Conservation (phyloP, 1,140 invertebrate species). For the Grapholita molesta region DNA sequence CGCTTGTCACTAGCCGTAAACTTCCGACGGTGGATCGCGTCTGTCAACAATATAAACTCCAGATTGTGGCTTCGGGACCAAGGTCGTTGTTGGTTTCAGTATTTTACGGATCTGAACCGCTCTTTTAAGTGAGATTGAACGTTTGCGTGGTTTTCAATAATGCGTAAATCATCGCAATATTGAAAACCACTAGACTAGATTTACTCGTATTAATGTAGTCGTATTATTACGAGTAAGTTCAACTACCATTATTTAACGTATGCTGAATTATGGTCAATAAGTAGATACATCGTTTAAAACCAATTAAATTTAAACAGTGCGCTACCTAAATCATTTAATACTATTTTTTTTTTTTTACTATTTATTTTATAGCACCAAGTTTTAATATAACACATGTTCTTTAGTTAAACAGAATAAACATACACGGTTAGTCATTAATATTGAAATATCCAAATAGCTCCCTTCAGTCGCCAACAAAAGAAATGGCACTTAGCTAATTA, state of each 20-base stretch:
- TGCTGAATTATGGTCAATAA: no score
- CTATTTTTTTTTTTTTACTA: no score
- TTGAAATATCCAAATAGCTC: not conserved
- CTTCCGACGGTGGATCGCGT: constrained; percentile 34
- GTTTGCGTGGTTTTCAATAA: not conserved
- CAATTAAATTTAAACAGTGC: no score
- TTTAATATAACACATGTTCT: not conserved
- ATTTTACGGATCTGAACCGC: not conserved
- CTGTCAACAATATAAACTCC: constrained; percentile 48
- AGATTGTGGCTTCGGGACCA: constrained; percentile 27
- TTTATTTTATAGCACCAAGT: no score
- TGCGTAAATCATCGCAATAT: no score
- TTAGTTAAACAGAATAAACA: not conserved
- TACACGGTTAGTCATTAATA: not conserved
- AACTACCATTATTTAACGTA: no score
- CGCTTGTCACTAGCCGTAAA: constrained; percentile 45
- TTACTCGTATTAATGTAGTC: no score
- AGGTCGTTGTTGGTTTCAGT: constrained; percentile 3
- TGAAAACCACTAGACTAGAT: no score
- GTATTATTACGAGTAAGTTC: no score
- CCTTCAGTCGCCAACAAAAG: not conserved
- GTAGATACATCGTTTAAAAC: no score
- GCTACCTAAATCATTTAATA: no score
- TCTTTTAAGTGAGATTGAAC: not conserved
- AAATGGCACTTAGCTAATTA: not conserved